Conservation (phyloP, 2,888 invertebrate genomes). For the Agelastica alni region DNA sequence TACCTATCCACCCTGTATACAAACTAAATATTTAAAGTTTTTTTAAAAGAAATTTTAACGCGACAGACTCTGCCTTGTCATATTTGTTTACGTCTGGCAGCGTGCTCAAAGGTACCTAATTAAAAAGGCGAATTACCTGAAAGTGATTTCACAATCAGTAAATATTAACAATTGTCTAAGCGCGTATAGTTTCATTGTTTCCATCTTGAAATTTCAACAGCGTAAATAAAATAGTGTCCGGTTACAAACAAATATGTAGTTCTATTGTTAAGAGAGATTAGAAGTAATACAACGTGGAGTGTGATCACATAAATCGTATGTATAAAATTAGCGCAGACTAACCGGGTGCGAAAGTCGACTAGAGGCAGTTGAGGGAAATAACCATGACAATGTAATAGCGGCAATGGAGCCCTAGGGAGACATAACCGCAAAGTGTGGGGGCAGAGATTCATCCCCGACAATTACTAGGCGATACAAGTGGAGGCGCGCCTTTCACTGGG, state of each 20-base stretch:
- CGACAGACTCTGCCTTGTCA: no score
- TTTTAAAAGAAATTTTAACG: no score
- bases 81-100: no score
- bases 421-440: constrained; percentile 54
- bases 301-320: constrained; percentile 32
- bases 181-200: no score
- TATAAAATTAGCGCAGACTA: constrained; percentile 35
- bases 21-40: no score
- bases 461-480: constrained; percentile 50
- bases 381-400: constrained; percentile 54
- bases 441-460: constrained; percentile 50
- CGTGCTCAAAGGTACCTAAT: no score
- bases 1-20: no score
- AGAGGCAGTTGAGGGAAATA: constrained; percentile 33
- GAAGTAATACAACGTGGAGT: constrained; percentile 10
- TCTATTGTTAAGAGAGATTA: constrained; percentile 4
- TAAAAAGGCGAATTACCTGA: no score
- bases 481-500: constrained; percentile 33
- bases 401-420: constrained; percentile 55
- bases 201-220: no score
- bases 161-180: no score
- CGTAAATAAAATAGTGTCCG: neutral
- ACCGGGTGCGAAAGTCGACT: constrained; percentile 26
- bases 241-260: neutral
- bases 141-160: no score